These are phyloP conservation scores for Fragum fragum DNA, from an alignment of 2,888 invertebrate species.

Conservation along the genomic window DNA sequence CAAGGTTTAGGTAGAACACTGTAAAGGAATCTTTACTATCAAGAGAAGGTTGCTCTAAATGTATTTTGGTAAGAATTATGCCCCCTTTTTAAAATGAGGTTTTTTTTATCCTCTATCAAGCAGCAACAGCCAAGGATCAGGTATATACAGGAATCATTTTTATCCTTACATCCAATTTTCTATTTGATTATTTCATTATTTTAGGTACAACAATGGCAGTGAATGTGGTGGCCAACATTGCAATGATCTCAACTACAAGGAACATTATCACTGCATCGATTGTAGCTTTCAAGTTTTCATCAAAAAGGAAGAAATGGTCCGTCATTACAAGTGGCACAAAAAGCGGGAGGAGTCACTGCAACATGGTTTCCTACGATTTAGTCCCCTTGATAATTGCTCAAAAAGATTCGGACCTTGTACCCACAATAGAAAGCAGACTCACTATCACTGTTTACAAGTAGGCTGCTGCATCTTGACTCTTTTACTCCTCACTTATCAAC, in stretches of 20 bases:
- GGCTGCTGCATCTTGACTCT: too few relatives aligned
- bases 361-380: slow-evolving; percentile 97
- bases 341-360: slow-evolving; percentile 98
- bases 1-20: too few relatives aligned
- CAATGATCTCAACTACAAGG: slow-evolving; percentile 95
- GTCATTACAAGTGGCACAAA: slow-evolving; percentile 99
- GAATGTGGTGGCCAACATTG: slow-evolving; percentile 95
- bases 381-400: slow-evolving; percentile 97
- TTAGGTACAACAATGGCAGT: slow-evolving; percentile 91
- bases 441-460: slow-evolving; percentile 98
- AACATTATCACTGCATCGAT: slow-evolving; percentile 97
- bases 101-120: too few relatives aligned
- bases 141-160: too few relatives aligned
- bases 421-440: slow-evolving; percentile 98
- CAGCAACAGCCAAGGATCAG: too few relatives aligned
- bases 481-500: too few relatives aligned
- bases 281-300: slow-evolving; percentile 94
- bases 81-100: too few relatives aligned
- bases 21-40: too few relatives aligned
- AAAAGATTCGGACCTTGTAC: slow-evolving; percentile 93
- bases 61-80: too few relatives aligned
- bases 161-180: too few relatives aligned
- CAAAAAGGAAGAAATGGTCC: slow-evolving; percentile 99
- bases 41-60: too few relatives aligned
- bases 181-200: too few relatives aligned